Conservation (phyloP, 2,888 invertebrate genomes). For the Xestia c-nigrum region DNA sequence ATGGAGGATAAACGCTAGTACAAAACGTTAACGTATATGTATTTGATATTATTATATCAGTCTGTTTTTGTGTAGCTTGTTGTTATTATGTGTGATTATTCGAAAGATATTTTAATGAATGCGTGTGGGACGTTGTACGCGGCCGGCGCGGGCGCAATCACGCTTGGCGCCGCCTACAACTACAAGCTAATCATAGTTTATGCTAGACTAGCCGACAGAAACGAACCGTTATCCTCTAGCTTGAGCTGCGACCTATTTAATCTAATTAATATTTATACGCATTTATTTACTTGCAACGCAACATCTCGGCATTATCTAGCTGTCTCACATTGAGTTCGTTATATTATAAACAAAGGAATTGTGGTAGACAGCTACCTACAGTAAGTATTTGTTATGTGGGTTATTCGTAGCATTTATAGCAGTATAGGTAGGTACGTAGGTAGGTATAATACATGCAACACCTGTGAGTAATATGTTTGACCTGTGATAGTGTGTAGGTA, state of each 20-base stretch:
- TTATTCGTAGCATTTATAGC: constrained; percentile 11
- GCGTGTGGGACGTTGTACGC: constrained; percentile 60
- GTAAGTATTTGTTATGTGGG: constrained; percentile 14
- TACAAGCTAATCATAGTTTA: constrained; percentile 67
- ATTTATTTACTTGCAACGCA: constrained; percentile 29
- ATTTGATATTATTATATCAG: constrained; percentile 31
- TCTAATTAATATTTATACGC: constrained; percentile 52
- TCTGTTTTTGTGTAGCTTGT: constrained; percentile 19
- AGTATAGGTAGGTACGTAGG: background rate
- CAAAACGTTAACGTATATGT: constrained; percentile 12
- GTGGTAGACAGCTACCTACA: background rate
- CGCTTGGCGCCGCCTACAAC: constrained; percentile 67
- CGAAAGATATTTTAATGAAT: constrained; percentile 60
- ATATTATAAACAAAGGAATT: constrained; percentile 34
- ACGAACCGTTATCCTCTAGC: constrained; percentile 62
- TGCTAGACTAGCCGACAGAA: constrained; percentile 60
- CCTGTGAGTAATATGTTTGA: constrained; percentile 26
- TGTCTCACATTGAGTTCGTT: constrained; percentile 23
- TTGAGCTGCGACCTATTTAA: constrained; percentile 54
- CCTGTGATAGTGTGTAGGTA: constrained; percentile 10
- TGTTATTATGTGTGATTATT: constrained; percentile 52
- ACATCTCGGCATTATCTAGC: constrained; percentile 19
- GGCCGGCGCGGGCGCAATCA: constrained; percentile 56
- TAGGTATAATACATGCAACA: constrained; percentile 1
- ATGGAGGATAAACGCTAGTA: background rate